Evolutionary conservation across 2,797 vertebrate genomes (phyloP).

Genomic region (Pogonophryne albipinna): DNA sequence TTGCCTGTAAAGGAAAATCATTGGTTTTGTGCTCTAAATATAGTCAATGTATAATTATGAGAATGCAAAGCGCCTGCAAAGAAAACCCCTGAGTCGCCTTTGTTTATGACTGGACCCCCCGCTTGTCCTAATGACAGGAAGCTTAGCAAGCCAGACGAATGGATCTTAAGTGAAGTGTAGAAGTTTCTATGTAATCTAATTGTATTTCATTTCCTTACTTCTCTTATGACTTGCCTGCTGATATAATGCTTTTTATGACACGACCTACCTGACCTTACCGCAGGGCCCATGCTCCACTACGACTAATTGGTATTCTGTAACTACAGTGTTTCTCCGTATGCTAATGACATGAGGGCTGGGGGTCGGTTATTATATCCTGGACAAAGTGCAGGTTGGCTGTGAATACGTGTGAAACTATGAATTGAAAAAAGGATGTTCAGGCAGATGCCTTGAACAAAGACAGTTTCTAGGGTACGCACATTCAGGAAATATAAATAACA

Average conservation of each 20-base stretch:
- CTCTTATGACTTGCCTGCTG: slow-evolving; percentile 19
- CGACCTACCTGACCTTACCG: slow-evolving; percentile 26
- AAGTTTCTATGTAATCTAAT: slow-evolving; percentile 28
- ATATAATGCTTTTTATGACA: slow-evolving; percentile 29
- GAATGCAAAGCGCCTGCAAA: background rate
- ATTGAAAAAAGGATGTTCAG: background rate
- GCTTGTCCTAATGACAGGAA: background rate
- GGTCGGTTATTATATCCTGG: slow-evolving; percentile 8
- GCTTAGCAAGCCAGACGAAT: slow-evolving; percentile 7
- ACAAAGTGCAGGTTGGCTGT: slow-evolving; percentile 9
- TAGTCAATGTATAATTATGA: background rate
- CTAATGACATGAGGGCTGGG: slow-evolving; percentile 10
- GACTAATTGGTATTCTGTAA: slow-evolving; percentile 55
- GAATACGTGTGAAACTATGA: background rate
- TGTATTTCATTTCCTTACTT: slow-evolving; percentile 24
- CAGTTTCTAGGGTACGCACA: too few species aligned
- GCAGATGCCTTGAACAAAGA: too few species aligned
- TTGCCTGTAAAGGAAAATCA: background rate
- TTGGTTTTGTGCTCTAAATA: background rate
- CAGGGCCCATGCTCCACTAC: slow-evolving; percentile 12
- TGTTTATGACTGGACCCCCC: background rate
- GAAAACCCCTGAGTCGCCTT: too few species aligned
- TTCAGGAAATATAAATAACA: too few species aligned
- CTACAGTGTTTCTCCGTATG: slow-evolving; percentile 30
- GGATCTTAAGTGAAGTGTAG: background rate